Evolutionary conservation across 1,140 invertebrate species (phyloP), one percentile per base, ranked within the genome.

Genomic region (Hermetia illucens): DNA sequence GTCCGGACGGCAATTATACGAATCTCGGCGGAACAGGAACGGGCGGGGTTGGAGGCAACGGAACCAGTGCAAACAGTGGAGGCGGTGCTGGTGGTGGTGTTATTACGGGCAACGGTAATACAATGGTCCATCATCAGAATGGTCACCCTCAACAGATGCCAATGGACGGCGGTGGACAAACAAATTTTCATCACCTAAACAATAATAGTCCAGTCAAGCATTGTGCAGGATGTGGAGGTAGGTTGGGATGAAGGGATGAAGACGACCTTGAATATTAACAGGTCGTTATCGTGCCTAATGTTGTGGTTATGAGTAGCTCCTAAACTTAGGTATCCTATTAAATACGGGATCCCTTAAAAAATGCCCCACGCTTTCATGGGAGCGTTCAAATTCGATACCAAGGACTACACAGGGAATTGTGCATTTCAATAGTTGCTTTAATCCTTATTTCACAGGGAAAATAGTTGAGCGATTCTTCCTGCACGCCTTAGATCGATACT

Each of bases 401-500:
- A n/a, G n/a, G n/a, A n/a, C n/a, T n/a, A n/a, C n/a, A n/a, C n/a
- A n/a, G n/a, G n/a, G n/a, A n/a, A n/a, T n/a, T n/a, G n/a, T n/a
- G n/a, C n/a, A n/a, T n/a, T n/a, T n/a, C n/a, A n/a, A n/a, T 34
- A 5, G 19, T 17, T 27, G 24, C 24, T 13, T 27, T 27, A 27
- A 27, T 27, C 8, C 8, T 8, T 27, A 13, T 27, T 27, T 27
- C 24, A 8, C 24, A 27, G 24, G 24, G 8, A 4, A 34, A 34
- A 16, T 34, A 32, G 31, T 8, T 16, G 31, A 32, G 16, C 6
- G 13, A 8, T 32, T 32, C 6, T 32, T 32, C 6, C 31, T 32
- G 10, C 76, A 82, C 58, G 83, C 82, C 24, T 66, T 87, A 52
- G 85, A 90, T 64, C 70, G 83, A 48, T 89, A 86, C 64, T 92